Evolutionary conservation across 2,797 vertebrate genomes (phyloP).

Genomic region (Molothrus ater): DNA sequence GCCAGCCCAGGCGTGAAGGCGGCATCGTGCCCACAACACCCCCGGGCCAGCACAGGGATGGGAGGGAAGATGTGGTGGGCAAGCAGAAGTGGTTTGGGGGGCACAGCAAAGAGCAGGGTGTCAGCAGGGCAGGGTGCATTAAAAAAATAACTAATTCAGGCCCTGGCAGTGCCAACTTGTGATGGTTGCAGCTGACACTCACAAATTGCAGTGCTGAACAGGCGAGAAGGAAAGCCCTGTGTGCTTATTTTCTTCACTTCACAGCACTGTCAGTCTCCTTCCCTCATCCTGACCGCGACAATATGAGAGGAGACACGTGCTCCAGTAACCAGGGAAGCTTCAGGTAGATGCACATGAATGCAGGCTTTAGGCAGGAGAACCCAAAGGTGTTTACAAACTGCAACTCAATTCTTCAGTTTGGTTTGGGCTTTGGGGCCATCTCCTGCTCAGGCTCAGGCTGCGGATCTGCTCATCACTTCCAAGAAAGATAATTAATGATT

Average conservation of each 20-base stretch:
- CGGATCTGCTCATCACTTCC: not conserved
- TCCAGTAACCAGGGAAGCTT: not conserved
- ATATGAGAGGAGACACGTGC: not conserved
- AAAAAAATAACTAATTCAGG: not conserved
- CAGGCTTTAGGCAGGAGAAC: not conserved
- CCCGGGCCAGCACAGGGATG: accelerated
- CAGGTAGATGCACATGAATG: not conserved
- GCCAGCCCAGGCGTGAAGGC: conserved; percentile 36
- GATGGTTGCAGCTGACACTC: not conserved
- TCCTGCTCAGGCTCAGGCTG: not conserved
- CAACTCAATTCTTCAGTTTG: not conserved
- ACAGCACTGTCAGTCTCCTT: not conserved
- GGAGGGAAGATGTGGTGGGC: not conserved
- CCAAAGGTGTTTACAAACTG: not conserved
- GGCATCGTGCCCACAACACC: accelerated
- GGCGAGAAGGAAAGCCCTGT: not conserved
- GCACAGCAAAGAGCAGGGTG: not conserved
- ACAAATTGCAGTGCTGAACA: not conserved
- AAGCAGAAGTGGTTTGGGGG: not conserved
- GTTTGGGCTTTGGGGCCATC: not conserved
- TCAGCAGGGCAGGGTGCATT: accelerated
- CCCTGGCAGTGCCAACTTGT: accelerated
- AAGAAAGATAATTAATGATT: not conserved
- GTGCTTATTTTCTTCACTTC: not conserved
- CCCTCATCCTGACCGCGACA: not conserved